Evolutionary conservation across 1,140 invertebrate species (phyloP), one percentile per base, ranked within the genome.

Genomic region (Ganaspis sp.): DNA sequence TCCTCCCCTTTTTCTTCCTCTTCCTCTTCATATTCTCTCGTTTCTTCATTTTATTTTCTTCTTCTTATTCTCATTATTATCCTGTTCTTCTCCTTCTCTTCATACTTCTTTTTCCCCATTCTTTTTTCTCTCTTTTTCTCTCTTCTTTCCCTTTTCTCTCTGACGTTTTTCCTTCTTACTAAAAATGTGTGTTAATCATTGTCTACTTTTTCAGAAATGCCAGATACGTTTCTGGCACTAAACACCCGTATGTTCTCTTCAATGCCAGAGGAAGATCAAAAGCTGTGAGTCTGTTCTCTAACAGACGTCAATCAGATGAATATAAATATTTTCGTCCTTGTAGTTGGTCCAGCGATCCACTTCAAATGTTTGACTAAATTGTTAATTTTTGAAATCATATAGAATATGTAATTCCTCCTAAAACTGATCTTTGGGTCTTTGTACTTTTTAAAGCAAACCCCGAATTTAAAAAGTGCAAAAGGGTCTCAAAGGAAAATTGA

Each of bases 161-260:
- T n/a, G n/a, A n/a, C n/a, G n/a, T n/a, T n/a, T n/a, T n/a, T n/a
- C n/a, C n/a, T n/a, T n/a, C n/a, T n/a, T n/a, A n/a, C 70, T 73
- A 80, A 54, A 0, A 19, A n/a, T 75, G 53, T 73, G 38, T n/a
- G 21, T 34, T 34, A 49, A 53, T 54, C 73, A n/a, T 74, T 77
- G 40, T 58, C 9, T 42, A 73, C 45, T 69, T 74, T 82, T 80
- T 49, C 72, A 86, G 85, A 23, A 77, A 85, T 37, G 82, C 83
- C 0, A 74, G 85, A 73, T 85, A 84, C 80, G 83, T 86, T 0
- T 86, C 85, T 0, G 83, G 85, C 21, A 75, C 75, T 4, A 23
- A 72, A 1, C 69, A 83, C 69, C 77, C 83, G 1, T 80, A 85
- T 17, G 82, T 86, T n/a, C 69, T 86, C 9, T 85, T 79, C 76